Evolutionary conservation across 2,113 vertebrate species (phyloP).

Genomic region (Sinocyclocheilus grahami): DNA sequence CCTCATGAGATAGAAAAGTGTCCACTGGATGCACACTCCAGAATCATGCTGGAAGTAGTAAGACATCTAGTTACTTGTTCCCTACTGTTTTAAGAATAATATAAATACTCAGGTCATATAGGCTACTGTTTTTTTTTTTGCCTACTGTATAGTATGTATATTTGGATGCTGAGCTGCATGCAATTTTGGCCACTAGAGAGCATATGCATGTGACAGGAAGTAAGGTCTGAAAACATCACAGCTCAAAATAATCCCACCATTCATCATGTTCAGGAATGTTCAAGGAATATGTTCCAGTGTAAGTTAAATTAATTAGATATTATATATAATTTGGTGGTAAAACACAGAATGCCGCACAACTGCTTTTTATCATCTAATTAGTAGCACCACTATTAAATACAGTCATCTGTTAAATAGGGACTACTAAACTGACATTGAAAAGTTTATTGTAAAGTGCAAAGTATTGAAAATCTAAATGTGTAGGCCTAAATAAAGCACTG

Average conservation of each 20-base stretch:
- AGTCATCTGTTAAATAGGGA: background rate
- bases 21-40: too few species aligned
- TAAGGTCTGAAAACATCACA: background rate
- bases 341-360: background rate
- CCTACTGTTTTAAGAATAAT: too few species aligned
- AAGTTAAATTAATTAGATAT: background rate
- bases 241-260: background rate
- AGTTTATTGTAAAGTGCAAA: background rate
- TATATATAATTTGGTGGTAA: background rate
- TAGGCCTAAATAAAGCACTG: background rate
- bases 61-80: too few species aligned
- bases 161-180: background rate
- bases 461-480: background rate
- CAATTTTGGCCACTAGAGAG: background rate
- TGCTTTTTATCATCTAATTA: background rate
- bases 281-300: background rate
- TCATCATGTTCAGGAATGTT: background rate
- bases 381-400: background rate
- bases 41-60: too few species aligned
- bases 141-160: background rate
- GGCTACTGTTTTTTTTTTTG: background rate
- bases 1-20: too few species aligned
- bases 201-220: background rate
- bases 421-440: background rate
- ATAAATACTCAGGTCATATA: too few species aligned